phyloP scores from a whole-genome alignment of 37 sponge, comb jelly and placozoan species.

The Geodia barretti region DNA sequence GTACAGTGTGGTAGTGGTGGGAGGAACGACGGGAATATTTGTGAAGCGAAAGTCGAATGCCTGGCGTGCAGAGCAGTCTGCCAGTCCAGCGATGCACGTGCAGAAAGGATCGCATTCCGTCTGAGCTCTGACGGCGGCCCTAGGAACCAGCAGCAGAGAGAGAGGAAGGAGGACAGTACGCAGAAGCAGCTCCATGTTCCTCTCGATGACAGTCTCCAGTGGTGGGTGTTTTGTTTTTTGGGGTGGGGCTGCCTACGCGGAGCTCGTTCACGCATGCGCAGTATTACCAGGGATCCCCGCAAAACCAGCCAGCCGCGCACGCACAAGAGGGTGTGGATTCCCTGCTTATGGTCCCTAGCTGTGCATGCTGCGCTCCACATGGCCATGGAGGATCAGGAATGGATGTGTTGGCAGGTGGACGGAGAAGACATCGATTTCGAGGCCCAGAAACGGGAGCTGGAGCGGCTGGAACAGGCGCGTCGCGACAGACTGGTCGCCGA shows the following conservation, averaged over 20 bases:
- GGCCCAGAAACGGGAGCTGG: background rate
- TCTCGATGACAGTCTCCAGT: no score
- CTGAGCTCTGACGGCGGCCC: background rate
- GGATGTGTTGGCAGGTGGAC: background rate
- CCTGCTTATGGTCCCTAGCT: background rate
- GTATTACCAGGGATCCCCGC: no score
- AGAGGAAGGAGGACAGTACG: background rate
- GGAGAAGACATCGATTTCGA: background rate
- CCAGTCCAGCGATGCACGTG: background rate
- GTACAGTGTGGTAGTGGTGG: background rate
- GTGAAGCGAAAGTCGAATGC: background rate
- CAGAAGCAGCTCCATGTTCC: no score
- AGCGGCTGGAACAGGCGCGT: background rate
- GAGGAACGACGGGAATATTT: background rate
- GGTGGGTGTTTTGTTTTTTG: no score
- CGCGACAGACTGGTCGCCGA: background rate
- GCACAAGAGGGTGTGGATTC: background rate
- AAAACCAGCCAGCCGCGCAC: no score
- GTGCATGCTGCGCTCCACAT: background rate
- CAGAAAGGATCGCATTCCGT: background rate
- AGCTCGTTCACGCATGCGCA: no score
- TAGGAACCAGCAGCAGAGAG: background rate
- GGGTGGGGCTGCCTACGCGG: no score
- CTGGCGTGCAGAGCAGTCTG: background rate
- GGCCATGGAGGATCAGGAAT: background rate